Conservation (phyloP, 2,888 invertebrate genomes). For the Eucera pruinosa region DNA sequence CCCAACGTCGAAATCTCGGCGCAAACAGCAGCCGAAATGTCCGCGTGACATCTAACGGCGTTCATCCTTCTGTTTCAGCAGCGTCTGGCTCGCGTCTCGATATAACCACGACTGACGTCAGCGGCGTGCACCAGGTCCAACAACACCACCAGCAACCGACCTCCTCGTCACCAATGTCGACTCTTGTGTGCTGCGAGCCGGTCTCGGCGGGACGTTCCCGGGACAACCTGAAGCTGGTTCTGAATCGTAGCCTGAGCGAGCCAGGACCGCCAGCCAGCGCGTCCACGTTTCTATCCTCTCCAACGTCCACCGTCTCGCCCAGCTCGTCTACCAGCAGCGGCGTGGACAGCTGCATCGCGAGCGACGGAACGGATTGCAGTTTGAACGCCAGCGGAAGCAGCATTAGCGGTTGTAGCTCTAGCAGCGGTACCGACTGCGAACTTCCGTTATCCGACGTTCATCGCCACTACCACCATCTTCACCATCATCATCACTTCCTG, state of each 20-base stretch:
- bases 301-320: slow-evolving; percentile 77
- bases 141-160: slow-evolving; percentile 43
- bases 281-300: slow-evolving; percentile 66
- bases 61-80: slow-evolving; percentile 54
- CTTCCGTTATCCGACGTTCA: slow-evolving; percentile 48
- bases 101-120: slow-evolving; percentile 73
- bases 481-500: slow-evolving; percentile 65
- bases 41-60: slow-evolving; percentile 30
- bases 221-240: slow-evolving; percentile 86
- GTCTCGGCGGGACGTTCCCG: slow-evolving; percentile 84
- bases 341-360: slow-evolving; percentile 62
- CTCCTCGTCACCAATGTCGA: slow-evolving; percentile 82
- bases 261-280: slow-evolving; percentile 84
- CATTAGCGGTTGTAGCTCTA: slow-evolving; percentile 53
- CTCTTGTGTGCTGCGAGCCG: slow-evolving; percentile 85
- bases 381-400: slow-evolving; percentile 55
- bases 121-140: slow-evolving; percentile 25
- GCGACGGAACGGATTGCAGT: slow-evolving; percentile 50
- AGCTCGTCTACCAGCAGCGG: slow-evolving; percentile 71
- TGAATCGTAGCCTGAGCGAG: slow-evolving; percentile 86
- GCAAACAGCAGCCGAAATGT: too few species aligned
- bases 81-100: slow-evolving; percentile 69
- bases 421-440: slow-evolving; percentile 52
- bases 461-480: slow-evolving; percentile 61
- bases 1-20: too few species aligned